Percentiles rank a stretch among this genome's conserved stretches.
Evolutionary conservation across 1,140 invertebrate genomes (phyloP).

Genomic region (Zaprionus nigranus): DNA sequence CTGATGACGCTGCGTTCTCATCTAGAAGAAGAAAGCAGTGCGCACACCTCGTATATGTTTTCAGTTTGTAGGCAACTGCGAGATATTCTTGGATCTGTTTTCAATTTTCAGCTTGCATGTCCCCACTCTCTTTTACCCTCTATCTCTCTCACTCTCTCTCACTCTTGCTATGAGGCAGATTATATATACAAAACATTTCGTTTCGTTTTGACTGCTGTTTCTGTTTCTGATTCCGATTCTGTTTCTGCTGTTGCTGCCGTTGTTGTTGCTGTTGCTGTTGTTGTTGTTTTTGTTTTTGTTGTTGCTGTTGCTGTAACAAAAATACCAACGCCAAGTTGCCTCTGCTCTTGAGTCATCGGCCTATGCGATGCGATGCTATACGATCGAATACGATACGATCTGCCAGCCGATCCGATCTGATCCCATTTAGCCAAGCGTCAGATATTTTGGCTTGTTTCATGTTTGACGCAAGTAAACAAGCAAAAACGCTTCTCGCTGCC

Average conservation of each 20-base stretch:
- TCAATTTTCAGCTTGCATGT: slow-evolving; percentile 59
- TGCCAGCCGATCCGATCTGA: neutral
- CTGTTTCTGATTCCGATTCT: slow-evolving; percentile 11
- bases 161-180: slow-evolving; percentile 45
- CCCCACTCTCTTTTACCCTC: slow-evolving; percentile 22
- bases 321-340: slow-evolving; percentile 76
- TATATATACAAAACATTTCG: slow-evolving; percentile 72
- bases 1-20: neutral
- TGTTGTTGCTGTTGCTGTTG: slow-evolving; percentile 15
- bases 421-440: slow-evolving; percentile 28
- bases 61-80: slow-evolving; percentile 48
- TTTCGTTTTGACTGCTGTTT: slow-evolving; percentile 39
- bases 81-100: slow-evolving; percentile 80
- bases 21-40: slow-evolving; percentile 1
- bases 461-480: slow-evolving; percentile 78
- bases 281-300: neutral
- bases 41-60: slow-evolving; percentile 41
- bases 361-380: slow-evolving; percentile 43
- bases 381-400: slow-evolving; percentile 11
- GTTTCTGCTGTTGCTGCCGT: slow-evolving; percentile 8
- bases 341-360: slow-evolving; percentile 74
- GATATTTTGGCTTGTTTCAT: slow-evolving; percentile 63
- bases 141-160: neutral
- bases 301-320: slow-evolving; percentile 65
- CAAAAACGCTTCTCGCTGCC: slow-evolving; percentile 34